Conservation (phyloP, 2,113 vertebrate species). For the Equus quagga region DNA sequence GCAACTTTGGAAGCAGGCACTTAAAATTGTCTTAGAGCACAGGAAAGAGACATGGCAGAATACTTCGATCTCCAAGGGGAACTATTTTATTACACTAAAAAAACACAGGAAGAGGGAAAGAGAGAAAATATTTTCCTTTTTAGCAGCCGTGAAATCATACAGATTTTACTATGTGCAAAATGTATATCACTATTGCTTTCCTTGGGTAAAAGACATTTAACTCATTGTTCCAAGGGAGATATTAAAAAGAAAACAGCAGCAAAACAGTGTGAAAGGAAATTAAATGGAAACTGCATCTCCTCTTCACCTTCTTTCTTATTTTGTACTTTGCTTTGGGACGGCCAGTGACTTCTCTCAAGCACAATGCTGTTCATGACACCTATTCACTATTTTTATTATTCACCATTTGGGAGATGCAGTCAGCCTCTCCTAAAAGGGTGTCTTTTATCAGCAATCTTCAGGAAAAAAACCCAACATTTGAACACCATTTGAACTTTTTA, state of each 20-base stretch:
- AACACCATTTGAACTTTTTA: slow-evolving; percentile 58
- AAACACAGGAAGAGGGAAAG: slow-evolving; percentile 72
- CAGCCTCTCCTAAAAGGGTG: slow-evolving; percentile 72
- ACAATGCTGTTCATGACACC: slow-evolving; percentile 48
- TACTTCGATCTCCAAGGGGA: slow-evolving; percentile 80
- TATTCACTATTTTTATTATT: slow-evolving; percentile 67
- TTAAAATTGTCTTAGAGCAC: neutral
- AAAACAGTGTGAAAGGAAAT: slow-evolving; percentile 75
- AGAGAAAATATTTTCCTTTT: slow-evolving; percentile 76
- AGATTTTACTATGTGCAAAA: slow-evolving; percentile 77
- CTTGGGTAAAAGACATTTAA: slow-evolving; percentile 61
- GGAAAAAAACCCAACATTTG: slow-evolving; percentile 54
- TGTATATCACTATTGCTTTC: slow-evolving; percentile 22
- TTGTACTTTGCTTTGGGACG: slow-evolving; percentile 64
- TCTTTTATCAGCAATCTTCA: slow-evolving; percentile 64
- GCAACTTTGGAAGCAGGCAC: slow-evolving; percentile 48
- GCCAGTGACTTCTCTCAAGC: slow-evolving; percentile 57
- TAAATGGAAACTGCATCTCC: slow-evolving; percentile 65
- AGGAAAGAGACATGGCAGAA: neutral
- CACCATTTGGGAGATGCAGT: slow-evolving; percentile 72
- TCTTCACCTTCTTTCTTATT: slow-evolving; percentile 38
- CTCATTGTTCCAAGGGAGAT: slow-evolving; percentile 62
- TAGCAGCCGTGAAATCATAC: slow-evolving; percentile 77
- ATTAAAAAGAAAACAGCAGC: slow-evolving; percentile 64
- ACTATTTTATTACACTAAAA: slow-evolving; percentile 49